Conservation (phyloP, 2,113 vertebrate genomes). For the Emberiza fucata region DNA sequence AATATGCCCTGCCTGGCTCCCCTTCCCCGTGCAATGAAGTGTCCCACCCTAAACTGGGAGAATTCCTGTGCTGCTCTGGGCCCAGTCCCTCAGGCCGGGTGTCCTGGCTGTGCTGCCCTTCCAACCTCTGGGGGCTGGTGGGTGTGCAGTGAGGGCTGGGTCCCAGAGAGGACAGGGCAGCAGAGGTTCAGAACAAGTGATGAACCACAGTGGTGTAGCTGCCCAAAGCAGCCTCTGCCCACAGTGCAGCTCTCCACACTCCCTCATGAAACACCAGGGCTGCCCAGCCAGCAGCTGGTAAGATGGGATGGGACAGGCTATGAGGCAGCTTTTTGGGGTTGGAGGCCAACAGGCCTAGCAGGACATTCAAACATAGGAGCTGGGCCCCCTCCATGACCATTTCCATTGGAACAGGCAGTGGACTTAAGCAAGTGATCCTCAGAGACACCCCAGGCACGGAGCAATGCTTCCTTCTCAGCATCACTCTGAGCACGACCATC, state of each 20-base stretch:
- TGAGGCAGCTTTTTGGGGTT: neutral
- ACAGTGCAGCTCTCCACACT: accelerated
- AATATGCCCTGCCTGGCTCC: neutral
- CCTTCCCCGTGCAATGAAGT: neutral
- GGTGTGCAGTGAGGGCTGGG: neutral
- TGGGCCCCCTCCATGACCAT: neutral
- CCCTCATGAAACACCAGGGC: accelerated
- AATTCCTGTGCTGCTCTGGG: neutral
- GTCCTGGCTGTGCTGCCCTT: accelerated
- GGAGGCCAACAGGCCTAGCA: neutral
- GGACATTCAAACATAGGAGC: neutral
- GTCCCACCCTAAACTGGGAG: neutral
- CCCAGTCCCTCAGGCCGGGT: accelerated
- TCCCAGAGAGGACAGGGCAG: neutral
- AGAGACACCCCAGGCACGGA: neutral
- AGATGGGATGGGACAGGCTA: neutral
- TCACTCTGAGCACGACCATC: neutral
- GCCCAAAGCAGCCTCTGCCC: neutral
- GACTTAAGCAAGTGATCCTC: neutral
- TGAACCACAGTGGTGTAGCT: accelerated
- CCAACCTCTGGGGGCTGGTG: too few relatives aligned
- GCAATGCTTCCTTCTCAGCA: neutral
- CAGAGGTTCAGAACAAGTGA: accelerated
- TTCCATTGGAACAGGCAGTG: neutral
- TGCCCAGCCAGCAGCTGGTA: neutral